These are phyloP conservation scores for Euura saliciscinereae DNA, from an alignment of 1,140 invertebrate genomes.

Conservation along the genomic window DNA sequence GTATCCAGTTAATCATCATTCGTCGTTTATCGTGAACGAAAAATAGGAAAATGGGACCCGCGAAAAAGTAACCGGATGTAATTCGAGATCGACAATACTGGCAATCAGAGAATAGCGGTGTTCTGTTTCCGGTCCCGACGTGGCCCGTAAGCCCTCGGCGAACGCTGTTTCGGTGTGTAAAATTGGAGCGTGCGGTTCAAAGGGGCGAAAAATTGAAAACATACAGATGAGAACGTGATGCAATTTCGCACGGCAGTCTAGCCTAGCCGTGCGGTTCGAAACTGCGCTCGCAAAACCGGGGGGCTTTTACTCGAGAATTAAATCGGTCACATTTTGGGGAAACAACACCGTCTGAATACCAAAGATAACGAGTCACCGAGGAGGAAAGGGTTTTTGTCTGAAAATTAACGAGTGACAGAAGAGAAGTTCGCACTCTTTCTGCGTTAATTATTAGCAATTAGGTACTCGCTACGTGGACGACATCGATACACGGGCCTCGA, in stretches of 20 bases:
- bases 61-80: background rate
- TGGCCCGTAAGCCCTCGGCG: background rate
- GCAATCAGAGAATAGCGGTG: background rate
- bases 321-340: background rate
- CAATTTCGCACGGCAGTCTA: background rate
- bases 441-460: too few species aligned
- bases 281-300: background rate
- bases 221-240: conserved; percentile 7
- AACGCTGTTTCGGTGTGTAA: background rate
- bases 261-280: too few species aligned
- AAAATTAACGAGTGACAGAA: background rate
- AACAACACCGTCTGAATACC: background rate
- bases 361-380: conserved; percentile 2
- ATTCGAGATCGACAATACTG: background rate
- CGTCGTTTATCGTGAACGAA: too few species aligned
- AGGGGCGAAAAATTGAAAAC: conserved; percentile 7
- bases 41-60: too few species aligned
- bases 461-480: too few species aligned
- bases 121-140: background rate
- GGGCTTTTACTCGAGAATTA: background rate
- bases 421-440: background rate
- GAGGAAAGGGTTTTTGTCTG: background rate
- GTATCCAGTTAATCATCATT: too few species aligned
- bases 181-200: conserved; percentile 4
- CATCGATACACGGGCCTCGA: too few species aligned